These are phyloP conservation scores for Capitulum mitella DNA, from an alignment of 2,888 invertebrate genomes.

Conservation along the genomic window DNA sequence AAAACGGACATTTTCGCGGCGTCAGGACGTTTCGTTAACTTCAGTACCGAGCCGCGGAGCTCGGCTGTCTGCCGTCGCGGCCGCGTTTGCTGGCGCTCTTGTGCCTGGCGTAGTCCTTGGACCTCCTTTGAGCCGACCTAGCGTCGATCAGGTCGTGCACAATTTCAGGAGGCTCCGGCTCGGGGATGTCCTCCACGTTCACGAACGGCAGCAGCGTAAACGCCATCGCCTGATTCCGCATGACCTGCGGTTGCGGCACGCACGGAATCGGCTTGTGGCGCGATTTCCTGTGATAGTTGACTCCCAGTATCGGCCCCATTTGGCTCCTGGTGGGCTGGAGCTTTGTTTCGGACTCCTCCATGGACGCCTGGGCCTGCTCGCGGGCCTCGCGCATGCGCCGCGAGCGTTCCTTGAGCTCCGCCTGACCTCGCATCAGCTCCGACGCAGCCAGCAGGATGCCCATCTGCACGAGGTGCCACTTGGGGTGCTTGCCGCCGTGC, in stretches of 20 bases:
- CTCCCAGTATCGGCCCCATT: not conserved
- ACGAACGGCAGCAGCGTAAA: conserved; percentile 3
- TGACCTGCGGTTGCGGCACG: not conserved
- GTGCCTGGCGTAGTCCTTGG: not conserved
- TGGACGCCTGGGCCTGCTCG: not conserved
- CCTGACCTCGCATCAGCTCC: not conserved
- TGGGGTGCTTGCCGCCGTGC: conserved; percentile 30
- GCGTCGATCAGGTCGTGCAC: not conserved
- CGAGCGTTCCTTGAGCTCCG: not conserved
- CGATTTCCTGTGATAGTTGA: not conserved
- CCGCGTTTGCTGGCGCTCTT: too few species aligned
- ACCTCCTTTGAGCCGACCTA: not conserved
- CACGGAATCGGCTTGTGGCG: conserved; percentile 7
- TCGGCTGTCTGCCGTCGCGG: too few species aligned
- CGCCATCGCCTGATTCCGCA: conserved; percentile 11
- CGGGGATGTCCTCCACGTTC: not conserved
- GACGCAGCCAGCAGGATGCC: not conserved
- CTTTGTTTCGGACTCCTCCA: not conserved
- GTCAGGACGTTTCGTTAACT: too few species aligned
- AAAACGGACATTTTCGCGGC: too few species aligned
- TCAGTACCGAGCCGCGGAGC: too few species aligned
- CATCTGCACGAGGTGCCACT: not conserved
- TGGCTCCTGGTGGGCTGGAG: not conserved
- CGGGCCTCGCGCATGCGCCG: not conserved
- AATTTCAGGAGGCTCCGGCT: not conserved